Percentiles rank a stretch among this genome's conserved stretches.
Evolutionary conservation across 1,140 invertebrate species (phyloP).

Genomic region (Microvelia longipes): DNA sequence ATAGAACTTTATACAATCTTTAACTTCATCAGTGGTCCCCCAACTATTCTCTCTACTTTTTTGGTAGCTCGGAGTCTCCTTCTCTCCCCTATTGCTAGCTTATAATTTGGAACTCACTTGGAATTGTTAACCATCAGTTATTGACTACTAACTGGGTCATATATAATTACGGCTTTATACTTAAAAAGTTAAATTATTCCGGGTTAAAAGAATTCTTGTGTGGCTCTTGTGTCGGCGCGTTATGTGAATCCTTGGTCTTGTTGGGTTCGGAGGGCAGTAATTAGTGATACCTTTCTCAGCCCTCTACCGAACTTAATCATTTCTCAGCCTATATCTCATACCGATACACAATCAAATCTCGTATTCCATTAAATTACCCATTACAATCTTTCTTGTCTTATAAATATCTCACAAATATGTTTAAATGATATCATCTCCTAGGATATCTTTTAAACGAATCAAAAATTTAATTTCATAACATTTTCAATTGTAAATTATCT

Average conservation of each 20-base stretch:
- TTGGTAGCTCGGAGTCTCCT: neutral
- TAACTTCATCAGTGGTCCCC: neutral
- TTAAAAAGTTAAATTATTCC: neutral
- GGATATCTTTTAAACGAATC: too few relatives aligned
- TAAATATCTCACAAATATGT: too few relatives aligned
- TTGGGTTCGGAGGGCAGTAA: neutral
- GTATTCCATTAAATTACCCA: too few relatives aligned
- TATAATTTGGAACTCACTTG: neutral
- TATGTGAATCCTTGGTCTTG: neutral
- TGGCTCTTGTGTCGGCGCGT: neutral
- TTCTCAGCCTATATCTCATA: too few relatives aligned
- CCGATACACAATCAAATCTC: too few relatives aligned
- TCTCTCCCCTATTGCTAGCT: neutral
- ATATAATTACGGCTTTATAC: constrained; percentile 2
- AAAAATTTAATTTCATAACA: too few relatives aligned
- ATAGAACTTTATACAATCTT: neutral
- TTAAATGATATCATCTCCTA: too few relatives aligned
- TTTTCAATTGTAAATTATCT: too few relatives aligned
- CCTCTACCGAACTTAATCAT: too few relatives aligned
- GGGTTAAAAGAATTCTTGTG: neutral
- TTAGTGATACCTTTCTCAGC: neutral
- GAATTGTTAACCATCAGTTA: constrained; percentile 2
- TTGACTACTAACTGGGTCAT: constrained; percentile 5
- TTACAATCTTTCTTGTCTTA: too few relatives aligned
- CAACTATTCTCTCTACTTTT: neutral